phyloP scores from a whole-genome alignment of 2,888 invertebrate genomes.

The Dexiosoma caninum region DNA sequence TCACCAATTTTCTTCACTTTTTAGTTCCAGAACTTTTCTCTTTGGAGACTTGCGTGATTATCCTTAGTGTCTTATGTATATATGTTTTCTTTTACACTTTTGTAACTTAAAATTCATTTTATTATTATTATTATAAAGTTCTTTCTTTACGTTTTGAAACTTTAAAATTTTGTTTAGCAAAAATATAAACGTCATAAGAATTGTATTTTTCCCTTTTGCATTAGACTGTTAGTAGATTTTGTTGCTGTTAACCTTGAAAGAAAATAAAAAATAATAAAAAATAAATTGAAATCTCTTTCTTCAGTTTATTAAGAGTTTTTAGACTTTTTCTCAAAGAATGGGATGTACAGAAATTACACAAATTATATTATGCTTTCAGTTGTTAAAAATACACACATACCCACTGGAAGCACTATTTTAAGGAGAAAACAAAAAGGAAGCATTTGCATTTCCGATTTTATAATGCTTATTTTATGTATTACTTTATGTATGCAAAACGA shows the following conservation, averaged over 20 bases:
- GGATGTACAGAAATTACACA: too few relatives aligned
- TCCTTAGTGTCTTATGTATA: background rate
- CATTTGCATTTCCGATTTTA: too few relatives aligned
- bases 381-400: too few relatives aligned
- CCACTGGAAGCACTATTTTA: too few relatives aligned
- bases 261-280: conserved; percentile 20
- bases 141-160: background rate
- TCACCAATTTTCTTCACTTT: background rate
- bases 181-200: background rate
- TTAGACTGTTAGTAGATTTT: background rate
- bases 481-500: too few relatives aligned
- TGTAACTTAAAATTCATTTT: background rate
- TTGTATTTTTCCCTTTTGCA: background rate
- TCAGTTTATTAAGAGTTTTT: too few relatives aligned
- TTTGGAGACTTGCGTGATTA: background rate
- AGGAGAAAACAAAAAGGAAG: too few relatives aligned
- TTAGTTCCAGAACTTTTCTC: background rate
- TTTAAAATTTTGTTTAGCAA: background rate
- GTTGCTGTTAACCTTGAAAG: conserved; percentile 40
- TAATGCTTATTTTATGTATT: too few relatives aligned
- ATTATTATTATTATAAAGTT: background rate
- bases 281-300: too few relatives aligned
- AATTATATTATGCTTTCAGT: too few relatives aligned
- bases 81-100: background rate
- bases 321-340: too few relatives aligned